Conservation (phyloP, 2,113 vertebrate species). For the Rallus limicola region DNA sequence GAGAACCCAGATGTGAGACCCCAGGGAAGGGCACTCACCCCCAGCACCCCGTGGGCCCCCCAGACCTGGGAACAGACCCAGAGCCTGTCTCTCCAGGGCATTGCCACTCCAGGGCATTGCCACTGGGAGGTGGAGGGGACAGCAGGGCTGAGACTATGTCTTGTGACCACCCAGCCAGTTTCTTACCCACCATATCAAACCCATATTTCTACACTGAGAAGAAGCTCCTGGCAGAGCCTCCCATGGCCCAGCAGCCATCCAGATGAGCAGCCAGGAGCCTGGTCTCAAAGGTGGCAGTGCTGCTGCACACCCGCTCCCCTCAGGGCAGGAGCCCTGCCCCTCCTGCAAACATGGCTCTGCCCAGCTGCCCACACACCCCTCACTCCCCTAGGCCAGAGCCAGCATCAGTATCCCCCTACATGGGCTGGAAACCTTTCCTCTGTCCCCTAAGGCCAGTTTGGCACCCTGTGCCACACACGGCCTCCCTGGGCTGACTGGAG, state of each 20-base stretch:
- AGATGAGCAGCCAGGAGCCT: background rate
- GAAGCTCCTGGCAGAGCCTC: background rate
- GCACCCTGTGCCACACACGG: too few species aligned
- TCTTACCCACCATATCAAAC: too few species aligned
- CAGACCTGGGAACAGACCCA: background rate
- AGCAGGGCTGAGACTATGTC: background rate
- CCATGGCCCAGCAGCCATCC: background rate
- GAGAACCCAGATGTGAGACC: background rate
- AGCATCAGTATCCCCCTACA: too few species aligned
- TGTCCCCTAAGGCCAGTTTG: too few species aligned
- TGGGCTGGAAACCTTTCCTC: too few species aligned
- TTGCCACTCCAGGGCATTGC: background rate
- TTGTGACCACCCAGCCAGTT: too few species aligned
- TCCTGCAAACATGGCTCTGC: background rate
- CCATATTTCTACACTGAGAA: too few species aligned
- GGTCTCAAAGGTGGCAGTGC: background rate
- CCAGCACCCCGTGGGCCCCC: background rate
- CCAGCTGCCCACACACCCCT: fast-evolving
- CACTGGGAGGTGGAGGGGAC: background rate
- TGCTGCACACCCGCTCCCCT: fast-evolving
- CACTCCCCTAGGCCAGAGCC: background rate
- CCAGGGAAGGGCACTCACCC: background rate
- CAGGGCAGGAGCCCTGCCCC: background rate
- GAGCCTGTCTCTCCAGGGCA: background rate
- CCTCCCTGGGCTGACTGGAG: too few species aligned